A percentile compares a stretch with the other conserved stretches of the same genome.
Evolutionary conservation across 2,888 invertebrate species (phyloP).

Genomic region (Catocala sponsa): DNA sequence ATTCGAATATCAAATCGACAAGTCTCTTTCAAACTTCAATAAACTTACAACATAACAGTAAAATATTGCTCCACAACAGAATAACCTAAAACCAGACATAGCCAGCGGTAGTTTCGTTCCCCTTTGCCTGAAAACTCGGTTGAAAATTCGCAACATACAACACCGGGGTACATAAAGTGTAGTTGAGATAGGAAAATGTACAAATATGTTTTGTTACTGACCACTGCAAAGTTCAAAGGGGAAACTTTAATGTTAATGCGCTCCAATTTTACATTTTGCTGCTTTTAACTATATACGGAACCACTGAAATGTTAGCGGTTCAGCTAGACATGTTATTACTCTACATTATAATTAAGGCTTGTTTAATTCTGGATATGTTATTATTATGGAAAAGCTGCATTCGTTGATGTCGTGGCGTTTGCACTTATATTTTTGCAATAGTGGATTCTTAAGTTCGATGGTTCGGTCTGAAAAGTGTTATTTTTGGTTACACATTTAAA

Average conservation of each 20-base stretch:
- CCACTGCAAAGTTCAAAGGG: constrained; percentile 21
- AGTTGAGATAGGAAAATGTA: constrained; percentile 4
- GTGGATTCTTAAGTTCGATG: too few species aligned
- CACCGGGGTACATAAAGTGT: constrained; percentile 1
- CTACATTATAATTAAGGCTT: too few species aligned
- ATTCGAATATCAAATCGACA: too few species aligned
- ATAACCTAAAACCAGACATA: neutral
- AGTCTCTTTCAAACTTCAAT: too few species aligned
- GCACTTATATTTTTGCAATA: too few species aligned
- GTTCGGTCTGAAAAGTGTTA: too few species aligned
- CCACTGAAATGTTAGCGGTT: neutral
- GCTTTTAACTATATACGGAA: neutral
- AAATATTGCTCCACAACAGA: neutral
- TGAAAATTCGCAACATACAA: constrained; percentile 9
- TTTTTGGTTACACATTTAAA: too few species aligned
- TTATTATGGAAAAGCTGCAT: too few species aligned
- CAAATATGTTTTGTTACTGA: constrained; percentile 10
- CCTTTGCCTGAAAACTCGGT: neutral
- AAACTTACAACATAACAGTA: too few species aligned
- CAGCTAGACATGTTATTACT: neutral
- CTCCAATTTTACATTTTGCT: constrained; percentile 21
- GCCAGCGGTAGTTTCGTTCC: too few species aligned
- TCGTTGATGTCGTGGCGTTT: too few species aligned
- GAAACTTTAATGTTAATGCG: constrained; percentile 24
- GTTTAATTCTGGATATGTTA: too few species aligned